Base-by-base conservation (phyloP, 2,888 invertebrate species). In the Xestia rhomboidea region DNA sequence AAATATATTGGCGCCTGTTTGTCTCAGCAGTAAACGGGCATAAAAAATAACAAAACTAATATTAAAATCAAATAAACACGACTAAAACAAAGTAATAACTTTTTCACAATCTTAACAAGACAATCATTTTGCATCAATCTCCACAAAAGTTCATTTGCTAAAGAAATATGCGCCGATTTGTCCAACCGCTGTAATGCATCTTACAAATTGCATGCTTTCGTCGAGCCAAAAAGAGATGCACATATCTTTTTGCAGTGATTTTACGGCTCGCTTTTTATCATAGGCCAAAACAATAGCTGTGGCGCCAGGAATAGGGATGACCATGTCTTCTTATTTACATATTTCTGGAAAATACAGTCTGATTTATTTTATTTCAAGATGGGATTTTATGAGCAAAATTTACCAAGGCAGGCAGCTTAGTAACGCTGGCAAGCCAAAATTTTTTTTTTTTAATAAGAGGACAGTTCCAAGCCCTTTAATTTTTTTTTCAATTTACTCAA, bases 261-360 rank as follows among this genome's bases (percentile, higher is more conserved):
- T 63, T 68, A 41, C 15, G 70, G 72, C 57, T 85, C 68, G 83
- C 69, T 81, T 84, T 88, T 87, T 78, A 68, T 60, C 76, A 73
- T 77, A 85, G 41, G 54, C 62, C 78, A 63, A 79, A 89, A 86
- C 75, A 80, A 83, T 77, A 70, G 79, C 44, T 24, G 63, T 73
- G 87, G 87, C 81, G 84, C 81, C 83, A 75, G 62, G 67, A 68
- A 34, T 68, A 87, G 78, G 87, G 89, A 46, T 88, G 87, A 46
- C 79, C 15, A 41, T 0, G 11, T n/a, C 8, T 49, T 60, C 0
- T 30, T n/a, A 41, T 60, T 30, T 34, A 62, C 21, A 34, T 38
- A 34, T 27, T 46, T 49, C 3, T 34, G n/a, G 11, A 76, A n/a
- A n/a, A n/a, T 21, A 62, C 51, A 3, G 51, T 57, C 27, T 27